Evolutionary conservation across 2,797 vertebrate genomes (phyloP).

Genomic region (Hydrolagus colliei): DNA sequence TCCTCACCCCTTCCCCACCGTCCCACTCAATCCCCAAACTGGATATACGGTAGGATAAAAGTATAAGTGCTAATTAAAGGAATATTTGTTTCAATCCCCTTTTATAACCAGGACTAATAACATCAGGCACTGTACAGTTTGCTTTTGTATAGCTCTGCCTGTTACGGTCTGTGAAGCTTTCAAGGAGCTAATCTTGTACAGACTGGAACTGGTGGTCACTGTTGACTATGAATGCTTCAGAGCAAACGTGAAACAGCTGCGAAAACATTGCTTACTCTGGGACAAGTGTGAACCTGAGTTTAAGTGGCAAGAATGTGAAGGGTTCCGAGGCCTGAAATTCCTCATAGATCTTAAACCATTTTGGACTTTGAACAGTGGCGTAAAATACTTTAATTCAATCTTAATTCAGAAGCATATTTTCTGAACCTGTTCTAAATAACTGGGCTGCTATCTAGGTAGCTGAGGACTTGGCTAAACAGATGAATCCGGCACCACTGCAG

Average conservation of each 20-base stretch:
- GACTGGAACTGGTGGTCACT: neutral
- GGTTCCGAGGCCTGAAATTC: no score
- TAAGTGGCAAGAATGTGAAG: no score
- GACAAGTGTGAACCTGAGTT: neutral
- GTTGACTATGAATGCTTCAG: constrained; percentile 5
- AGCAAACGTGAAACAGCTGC: constrained; percentile 22
- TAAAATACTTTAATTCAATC: no score
- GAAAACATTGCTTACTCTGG: constrained; percentile 2
- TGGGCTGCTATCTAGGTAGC: neutral
- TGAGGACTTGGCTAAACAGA: neutral
- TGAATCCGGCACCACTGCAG: neutral
- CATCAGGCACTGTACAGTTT: neutral
- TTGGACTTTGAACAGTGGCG: no score
- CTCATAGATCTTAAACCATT: no score
- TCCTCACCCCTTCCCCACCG: neutral
- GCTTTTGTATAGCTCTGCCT: neutral
- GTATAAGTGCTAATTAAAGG: constrained; percentile 43
- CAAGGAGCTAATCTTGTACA: neutral
- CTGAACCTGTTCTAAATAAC: no score
- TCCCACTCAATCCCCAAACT: constrained; percentile 13
- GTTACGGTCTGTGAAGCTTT: neutral
- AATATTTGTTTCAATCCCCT: constrained; percentile 35
- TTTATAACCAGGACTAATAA: constrained; percentile 35
- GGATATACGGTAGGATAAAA: constrained; percentile 41
- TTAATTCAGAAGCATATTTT: no score